Evolutionary conservation across 2,888 invertebrate species (phyloP).

Genomic region (Idaea dimidiata): DNA sequence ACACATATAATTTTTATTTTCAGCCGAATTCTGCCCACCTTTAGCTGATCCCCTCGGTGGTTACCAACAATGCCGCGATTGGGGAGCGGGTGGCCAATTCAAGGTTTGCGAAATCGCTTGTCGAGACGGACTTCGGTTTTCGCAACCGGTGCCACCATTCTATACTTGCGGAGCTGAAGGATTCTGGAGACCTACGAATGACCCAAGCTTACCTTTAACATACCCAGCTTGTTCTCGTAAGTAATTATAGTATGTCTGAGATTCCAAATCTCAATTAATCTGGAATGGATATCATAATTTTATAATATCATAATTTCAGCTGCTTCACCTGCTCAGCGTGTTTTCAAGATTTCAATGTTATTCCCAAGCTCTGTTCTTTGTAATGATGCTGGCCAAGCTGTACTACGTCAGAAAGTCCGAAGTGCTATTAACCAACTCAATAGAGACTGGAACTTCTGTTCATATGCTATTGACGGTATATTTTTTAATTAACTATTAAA

Average conservation of each 20-base stretch:
- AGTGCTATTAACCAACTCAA: slow-evolving; percentile 94
- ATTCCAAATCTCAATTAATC: neutral
- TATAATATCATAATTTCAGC: slow-evolving; percentile 72
- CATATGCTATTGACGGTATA: slow-evolving; percentile 90
- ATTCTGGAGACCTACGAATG: slow-evolving; percentile 95
- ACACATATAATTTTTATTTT: slow-evolving; percentile 31
- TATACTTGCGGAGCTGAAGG: slow-evolving; percentile 99
- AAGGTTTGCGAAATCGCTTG: slow-evolving; percentile 96
- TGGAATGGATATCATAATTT: slow-evolving; percentile 6
- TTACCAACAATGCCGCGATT: slow-evolving; percentile 94
- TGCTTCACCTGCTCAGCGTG: slow-evolving; percentile 94
- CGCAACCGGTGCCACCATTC: slow-evolving; percentile 96
- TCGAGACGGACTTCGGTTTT: slow-evolving; percentile 92
- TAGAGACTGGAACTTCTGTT: slow-evolving; percentile 98
- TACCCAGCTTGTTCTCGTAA: slow-evolving; percentile 96
- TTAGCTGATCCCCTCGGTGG: slow-evolving; percentile 95
- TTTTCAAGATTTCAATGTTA: slow-evolving; percentile 95
- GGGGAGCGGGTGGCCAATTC: slow-evolving; percentile 98
- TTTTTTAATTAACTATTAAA: neutral
- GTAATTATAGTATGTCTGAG: slow-evolving; percentile 28
- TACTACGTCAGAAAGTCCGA: slow-evolving; percentile 92
- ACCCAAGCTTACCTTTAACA: slow-evolving; percentile 89
- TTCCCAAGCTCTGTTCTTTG: slow-evolving; percentile 98
- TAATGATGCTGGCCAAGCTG: slow-evolving; percentile 96
- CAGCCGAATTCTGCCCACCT: slow-evolving; percentile 95